These are phyloP conservation scores for Elachura formosa DNA, from an alignment of 2,113 vertebrate species.

Conservation along the genomic window DNA sequence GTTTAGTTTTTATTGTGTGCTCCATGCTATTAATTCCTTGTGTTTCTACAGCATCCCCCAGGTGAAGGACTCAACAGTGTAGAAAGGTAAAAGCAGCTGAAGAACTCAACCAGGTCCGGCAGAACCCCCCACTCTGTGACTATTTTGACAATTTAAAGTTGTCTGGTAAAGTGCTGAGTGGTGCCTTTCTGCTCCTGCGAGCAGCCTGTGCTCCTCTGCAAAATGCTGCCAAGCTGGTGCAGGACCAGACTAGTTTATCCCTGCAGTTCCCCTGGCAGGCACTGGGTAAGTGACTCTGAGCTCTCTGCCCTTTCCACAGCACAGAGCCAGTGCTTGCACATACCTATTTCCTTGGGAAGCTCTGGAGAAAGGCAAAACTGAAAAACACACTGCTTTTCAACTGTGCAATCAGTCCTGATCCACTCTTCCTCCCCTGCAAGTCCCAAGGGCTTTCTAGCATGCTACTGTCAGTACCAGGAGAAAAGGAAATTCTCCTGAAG, in stretches of 20 bases:
- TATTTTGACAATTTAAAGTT: neutral
- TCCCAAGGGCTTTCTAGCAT: neutral
- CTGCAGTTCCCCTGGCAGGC: conserved; percentile 1
- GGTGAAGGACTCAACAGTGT: neutral
- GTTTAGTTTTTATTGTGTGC: neutral
- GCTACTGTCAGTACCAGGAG: neutral
- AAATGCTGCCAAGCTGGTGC: neutral
- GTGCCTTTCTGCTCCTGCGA: neutral
- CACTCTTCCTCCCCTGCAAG: neutral
- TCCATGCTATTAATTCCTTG: neutral
- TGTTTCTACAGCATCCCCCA: neutral
- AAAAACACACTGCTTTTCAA: neutral
- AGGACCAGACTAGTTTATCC: conserved; percentile 36
- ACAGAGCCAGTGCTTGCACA: neutral
- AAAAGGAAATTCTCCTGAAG: neutral
- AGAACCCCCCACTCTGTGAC: neutral
- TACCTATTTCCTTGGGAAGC: neutral
- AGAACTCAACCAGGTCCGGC: neutral
- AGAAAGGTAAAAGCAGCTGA: neutral
- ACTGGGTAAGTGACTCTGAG: neutral
- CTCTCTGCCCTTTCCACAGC: neutral
- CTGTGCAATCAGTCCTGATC: neutral
- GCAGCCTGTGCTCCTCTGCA: neutral
- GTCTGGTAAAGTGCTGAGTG: neutral
- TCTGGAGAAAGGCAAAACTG: neutral